Evolutionary conservation across 2,888 invertebrate species (phyloP), one percentile per base, ranked within the genome.

Genomic region (Philaethria dido): DNA sequence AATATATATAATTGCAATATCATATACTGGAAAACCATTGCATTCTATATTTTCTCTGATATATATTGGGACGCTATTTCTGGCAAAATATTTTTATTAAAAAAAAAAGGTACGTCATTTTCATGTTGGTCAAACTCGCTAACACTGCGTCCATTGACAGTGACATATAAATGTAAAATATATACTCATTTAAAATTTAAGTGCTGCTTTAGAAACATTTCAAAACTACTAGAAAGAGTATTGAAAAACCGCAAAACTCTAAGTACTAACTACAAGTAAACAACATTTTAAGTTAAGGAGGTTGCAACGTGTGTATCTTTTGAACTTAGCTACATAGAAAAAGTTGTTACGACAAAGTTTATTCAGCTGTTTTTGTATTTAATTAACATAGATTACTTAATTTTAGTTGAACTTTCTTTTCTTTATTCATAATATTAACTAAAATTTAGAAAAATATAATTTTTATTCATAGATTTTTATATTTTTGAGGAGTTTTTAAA

Each of bases 271-370:
- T 33, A 33, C 16, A 52, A 52, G 52, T 52, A 29, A 52, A 33
- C 52, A 52, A 16, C 16, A 52, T 52, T 52, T 52, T 52, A 52
- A 52, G 52, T 52, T 52, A 52, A 52, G 33, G 52, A 29, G 52
- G 52, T 52, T 52, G 52, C 52, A 52, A 16, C 52, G 29, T 52
- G 52, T 50, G 50, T 50, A 50, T 52, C 52, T 52, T 52, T 11
- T 33, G 16, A 16, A 52, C 13, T 33, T 52, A 16, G 52, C 52
- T 52, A 29, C 52, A 52, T 16, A 16, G 9, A 52, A 52, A 52
- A 52, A 11, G 29, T 52, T 29, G 16, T 33, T 16, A 29, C 29
- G 29, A 33, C 11, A 33, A 52, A 18, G 29, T 52, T 52, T 29
- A 50, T 25, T 50, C 25, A 29, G 50, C 25, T 50, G 25, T 50